Conservation (phyloP, 2,888 invertebrate species). For the Cepaea hortensis region DNA sequence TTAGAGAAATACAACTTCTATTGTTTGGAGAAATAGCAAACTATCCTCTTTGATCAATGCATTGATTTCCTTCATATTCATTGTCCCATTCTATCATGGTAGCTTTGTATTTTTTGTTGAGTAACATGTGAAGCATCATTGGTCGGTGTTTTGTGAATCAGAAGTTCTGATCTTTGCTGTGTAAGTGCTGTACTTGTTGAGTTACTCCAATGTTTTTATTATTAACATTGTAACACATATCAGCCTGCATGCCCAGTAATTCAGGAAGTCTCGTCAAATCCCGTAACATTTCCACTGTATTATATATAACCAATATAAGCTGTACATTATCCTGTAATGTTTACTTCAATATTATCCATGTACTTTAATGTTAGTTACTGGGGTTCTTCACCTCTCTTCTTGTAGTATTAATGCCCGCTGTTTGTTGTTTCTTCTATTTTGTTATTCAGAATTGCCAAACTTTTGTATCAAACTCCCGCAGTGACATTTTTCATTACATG, state of each 20-base stretch:
- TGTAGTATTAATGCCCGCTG: not conserved
- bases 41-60: too few species aligned
- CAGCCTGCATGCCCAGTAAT: conserved; percentile 46
- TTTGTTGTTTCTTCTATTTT: not conserved
- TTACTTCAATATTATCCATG: conserved; percentile 13
- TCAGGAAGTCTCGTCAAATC: conserved; percentile 34
- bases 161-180: not conserved
- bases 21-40: too few species aligned
- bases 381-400: conserved; percentile 26
- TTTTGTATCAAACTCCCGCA: too few species aligned
- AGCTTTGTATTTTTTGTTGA: too few species aligned
- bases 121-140: too few species aligned
- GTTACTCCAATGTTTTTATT: conserved; percentile 2
- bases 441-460: too few species aligned
- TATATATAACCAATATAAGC: conserved; percentile 26
- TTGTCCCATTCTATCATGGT: too few species aligned
- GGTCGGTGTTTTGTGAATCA: not conserved
- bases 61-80: too few species aligned
- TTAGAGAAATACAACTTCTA: too few species aligned
- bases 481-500: not conserved
- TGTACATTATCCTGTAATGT: conserved; percentile 17
- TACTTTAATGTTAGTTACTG: conserved; percentile 16
- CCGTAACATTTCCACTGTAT: conserved; percentile 41
- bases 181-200: conserved; percentile 29
- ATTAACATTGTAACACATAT: conserved; percentile 43